Percentiles rank a stretch among this genome's conserved stretches.
Conservation (phyloP, 92 coral and sea anemone species). For the Pocillopora grandis region DNA sequence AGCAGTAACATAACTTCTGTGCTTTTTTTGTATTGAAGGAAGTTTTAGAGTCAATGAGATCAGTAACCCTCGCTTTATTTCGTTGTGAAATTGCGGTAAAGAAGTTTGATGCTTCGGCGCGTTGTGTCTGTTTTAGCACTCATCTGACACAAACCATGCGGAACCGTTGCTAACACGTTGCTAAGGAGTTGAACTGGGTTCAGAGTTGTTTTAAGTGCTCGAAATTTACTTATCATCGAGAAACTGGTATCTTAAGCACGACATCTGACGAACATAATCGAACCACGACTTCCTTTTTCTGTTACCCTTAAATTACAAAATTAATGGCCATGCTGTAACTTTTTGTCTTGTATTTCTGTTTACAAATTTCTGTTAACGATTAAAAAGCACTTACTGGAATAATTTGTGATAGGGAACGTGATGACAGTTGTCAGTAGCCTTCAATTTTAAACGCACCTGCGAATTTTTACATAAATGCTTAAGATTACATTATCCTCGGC, state of each 20-base stretch:
- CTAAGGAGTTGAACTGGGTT: constrained; percentile 35
- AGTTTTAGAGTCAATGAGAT: neutral
- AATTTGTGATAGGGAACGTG: too few species aligned
- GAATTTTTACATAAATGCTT: too few species aligned
- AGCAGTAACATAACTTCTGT: neutral
- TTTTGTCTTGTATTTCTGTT: too few species aligned
- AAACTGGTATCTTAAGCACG: neutral
- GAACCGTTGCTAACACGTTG: constrained; percentile 77
- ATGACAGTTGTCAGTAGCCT: too few species aligned
- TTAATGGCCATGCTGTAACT: too few species aligned
- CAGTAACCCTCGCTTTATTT: constrained; percentile 12
- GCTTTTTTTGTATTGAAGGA: neutral
- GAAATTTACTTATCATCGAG: neutral
- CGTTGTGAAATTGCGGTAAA: constrained; percentile 6
- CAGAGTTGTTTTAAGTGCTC: neutral
- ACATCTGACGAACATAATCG: too few species aligned
- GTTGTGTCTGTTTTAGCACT: neutral
- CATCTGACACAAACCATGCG: constrained; percentile 46
- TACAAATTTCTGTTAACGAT: too few species aligned
- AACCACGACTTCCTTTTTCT: too few species aligned
- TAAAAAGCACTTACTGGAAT: too few species aligned
- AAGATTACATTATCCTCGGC: too few species aligned
- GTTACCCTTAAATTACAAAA: too few species aligned
- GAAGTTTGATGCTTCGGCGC: constrained; percentile 12
- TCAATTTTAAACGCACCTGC: too few species aligned